Evolutionary conservation across 2,888 invertebrate genomes (phyloP).

Genomic region (Cheilosia urbana): DNA sequence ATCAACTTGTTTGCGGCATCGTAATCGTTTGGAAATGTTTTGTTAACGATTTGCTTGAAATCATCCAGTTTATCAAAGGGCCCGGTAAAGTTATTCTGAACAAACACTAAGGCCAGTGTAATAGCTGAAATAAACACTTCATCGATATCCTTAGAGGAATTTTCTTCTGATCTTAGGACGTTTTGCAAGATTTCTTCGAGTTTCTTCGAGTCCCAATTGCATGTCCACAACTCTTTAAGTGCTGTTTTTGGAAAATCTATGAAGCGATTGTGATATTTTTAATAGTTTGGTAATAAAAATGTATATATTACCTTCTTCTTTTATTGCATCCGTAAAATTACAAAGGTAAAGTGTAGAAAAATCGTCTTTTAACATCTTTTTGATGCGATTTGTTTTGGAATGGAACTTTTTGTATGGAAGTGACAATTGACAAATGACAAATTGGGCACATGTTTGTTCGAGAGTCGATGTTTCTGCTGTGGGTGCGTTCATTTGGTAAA

Average conservation of each 20-base stretch:
- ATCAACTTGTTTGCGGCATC: slow-evolving; percentile 78
- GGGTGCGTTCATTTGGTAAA: slow-evolving; percentile 8
- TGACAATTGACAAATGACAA: slow-evolving; percentile 3
- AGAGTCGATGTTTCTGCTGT: slow-evolving; percentile 24
- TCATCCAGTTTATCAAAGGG: slow-evolving; percentile 85
- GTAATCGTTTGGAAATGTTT: slow-evolving; percentile 75
- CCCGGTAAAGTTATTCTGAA: slow-evolving; percentile 93
- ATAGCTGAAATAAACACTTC: slow-evolving; percentile 84
- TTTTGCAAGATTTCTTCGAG: slow-evolving; percentile 76
- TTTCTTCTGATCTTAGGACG: slow-evolving; percentile 11
- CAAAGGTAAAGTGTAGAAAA: slow-evolving; percentile 79
- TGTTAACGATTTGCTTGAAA: slow-evolving; percentile 83
- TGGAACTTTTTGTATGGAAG: background rate
- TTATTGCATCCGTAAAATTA: slow-evolving; percentile 80
- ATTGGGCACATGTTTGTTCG: slow-evolving; percentile 52
- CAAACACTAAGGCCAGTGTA: slow-evolving; percentile 88
- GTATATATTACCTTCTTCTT: slow-evolving; percentile 66
- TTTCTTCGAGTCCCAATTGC: slow-evolving; percentile 78
- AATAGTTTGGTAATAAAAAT: background rate
- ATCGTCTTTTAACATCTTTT: slow-evolving; percentile 68
- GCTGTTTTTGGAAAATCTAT: slow-evolving; percentile 78
- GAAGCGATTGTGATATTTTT: background rate
- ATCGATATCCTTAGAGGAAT: slow-evolving; percentile 7
- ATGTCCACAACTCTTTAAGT: slow-evolving; percentile 78
- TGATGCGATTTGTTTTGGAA: slow-evolving; percentile 39